Conservation (phyloP, 2,888 invertebrate species). For the Rapana venosa region DNA sequence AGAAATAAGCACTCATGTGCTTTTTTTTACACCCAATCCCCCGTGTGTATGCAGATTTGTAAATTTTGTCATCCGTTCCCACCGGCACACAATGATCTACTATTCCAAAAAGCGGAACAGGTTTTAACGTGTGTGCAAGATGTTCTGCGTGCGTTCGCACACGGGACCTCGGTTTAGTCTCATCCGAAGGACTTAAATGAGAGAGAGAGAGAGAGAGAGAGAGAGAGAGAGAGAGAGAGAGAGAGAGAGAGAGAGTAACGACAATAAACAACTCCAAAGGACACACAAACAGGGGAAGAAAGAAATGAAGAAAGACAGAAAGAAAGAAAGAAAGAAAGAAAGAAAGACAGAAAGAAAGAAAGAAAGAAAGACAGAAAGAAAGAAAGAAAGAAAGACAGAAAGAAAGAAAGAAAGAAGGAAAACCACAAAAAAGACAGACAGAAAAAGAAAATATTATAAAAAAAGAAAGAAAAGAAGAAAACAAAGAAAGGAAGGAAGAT, state of each 20-base stretch:
- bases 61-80: too few species aligned
- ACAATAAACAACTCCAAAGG: constrained; percentile 29
- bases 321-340: neutral
- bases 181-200: neutral
- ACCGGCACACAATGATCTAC: too few species aligned
- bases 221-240: constrained; percentile 20
- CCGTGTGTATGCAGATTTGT: too few species aligned
- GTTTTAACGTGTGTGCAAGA: too few species aligned
- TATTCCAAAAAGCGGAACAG: too few species aligned
- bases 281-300: neutral
- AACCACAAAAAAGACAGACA: too few species aligned
- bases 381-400: neutral
- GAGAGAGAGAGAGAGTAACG: constrained; percentile 38
- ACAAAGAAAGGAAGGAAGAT: neutral
- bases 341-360: constrained; percentile 3
- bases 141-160: too few species aligned
- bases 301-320: neutral
- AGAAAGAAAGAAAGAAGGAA: neutral
- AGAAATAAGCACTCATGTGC: too few species aligned
- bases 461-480: neutral
- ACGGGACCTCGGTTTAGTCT: too few species aligned
- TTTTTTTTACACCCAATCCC: too few species aligned
- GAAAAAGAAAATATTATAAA: neutral
- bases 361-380: neutral
- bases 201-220: constrained; percentile 2